Base-by-base conservation (phyloP, 1,140 invertebrate species). In the Stegodyphus mimosarum region DNA sequence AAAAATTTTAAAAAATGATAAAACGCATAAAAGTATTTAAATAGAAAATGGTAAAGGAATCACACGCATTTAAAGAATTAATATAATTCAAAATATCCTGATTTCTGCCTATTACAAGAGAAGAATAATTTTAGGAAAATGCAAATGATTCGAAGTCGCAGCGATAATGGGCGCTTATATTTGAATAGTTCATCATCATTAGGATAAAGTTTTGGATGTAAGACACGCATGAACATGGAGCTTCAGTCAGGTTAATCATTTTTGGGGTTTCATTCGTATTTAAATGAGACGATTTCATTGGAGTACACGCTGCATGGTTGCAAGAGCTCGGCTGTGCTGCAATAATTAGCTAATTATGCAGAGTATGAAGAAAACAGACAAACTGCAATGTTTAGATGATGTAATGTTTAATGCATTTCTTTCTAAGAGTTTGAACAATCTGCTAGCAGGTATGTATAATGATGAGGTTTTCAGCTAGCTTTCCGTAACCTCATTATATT, bases 141-240 rank as follows among this genome's bases (percentile, higher is more conserved):
- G 74, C 17, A 76, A 76, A 76, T 76, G 13, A 64, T 10, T 4
- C 18, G 17, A 64, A 6, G 60, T n/a, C 2, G 13, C 63, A 33
- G 33, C 74, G 74, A 76, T 76, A 76, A 76, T 76, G 74, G 64
- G 18, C 48, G 60, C 64, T 64, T 55, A 64, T 76, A 76, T 76
- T 76, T 76, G 55, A 76, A 76, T 76, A 76, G 33, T 76, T 76
- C 74, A 76, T 76, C 74, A 76, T 76, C 74, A 76, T 76, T 76
- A 76, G 74, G 64, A 76, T 76, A 66, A 76, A 64, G 55, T 64
- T 7, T 55, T 18, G 33, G 64, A 64, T 76, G 74, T 64, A 55
- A 49, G 74, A 76, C 74, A 76, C 55, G 48, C 18, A 18, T 2
- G 74, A 49, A 76, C 74, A 76, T 50, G 50, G 51, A 13, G 33